Evolutionary conservation across 1,140 invertebrate genomes (phyloP), one percentile per base, ranked within the genome.

Genomic region (Hormaphis cornu): DNA sequence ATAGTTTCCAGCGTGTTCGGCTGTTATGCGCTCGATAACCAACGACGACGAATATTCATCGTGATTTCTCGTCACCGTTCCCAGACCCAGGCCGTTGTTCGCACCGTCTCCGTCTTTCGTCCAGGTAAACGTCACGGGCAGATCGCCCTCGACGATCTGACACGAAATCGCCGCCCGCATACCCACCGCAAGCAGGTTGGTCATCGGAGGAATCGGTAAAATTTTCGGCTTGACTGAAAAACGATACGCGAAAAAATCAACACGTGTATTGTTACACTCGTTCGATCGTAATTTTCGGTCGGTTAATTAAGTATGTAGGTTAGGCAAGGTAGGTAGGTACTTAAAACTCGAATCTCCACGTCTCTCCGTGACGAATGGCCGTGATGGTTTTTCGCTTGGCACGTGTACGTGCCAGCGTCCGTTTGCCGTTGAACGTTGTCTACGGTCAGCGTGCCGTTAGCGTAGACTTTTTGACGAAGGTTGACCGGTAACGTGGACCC

Each of bases 151-250:
- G 76, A 93, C 86, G 73, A 97, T 91, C 75, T 93, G 89, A 80
- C 95, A 97, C 69, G 92, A 89, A 72, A 97, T 90, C 28, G 91
- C 91, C 10, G 92, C 90, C 70, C 93, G 82, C 84, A 94, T 93
- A 14, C 94, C 94, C 81, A 95, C 92, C 69, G 89, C 83, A 61
- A 93, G 80, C 74, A 89, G 80, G 75, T 88, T 85, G 33, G 86
- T 87, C 79, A 90, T 86, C 46, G 91, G 86, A 79, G 90, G 85
- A 73, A 90, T 91, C 24, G 89, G 89, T 79, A 91, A 84, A 77
- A 93, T 91, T 83, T 89, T 90, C 61, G 90, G 91, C 69, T 89
- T 89, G 76, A 92, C 90, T 93, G 84, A 71, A 81, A 20, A 30
- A 30, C 24, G 20, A 58, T 76, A 53, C 73, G 54, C 77, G 75